Evolutionary conservation across 2,797 vertebrate genomes (phyloP).

Genomic region (Gymnothorax reevesii): DNA sequence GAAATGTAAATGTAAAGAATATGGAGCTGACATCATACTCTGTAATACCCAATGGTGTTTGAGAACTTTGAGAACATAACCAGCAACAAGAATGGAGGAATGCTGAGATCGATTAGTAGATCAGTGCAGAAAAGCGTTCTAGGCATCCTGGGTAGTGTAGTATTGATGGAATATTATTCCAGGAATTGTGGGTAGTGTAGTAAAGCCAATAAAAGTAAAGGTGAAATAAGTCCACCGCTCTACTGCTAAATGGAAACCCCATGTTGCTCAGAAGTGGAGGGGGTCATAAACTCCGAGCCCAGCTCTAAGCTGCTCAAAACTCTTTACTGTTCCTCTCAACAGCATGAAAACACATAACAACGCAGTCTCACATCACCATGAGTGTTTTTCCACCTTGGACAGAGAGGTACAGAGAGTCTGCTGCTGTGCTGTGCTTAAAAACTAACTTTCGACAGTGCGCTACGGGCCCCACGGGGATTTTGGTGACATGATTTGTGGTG

Average conservation of each 20-base stretch:
- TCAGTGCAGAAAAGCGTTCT: background rate
- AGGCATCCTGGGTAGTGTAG: background rate
- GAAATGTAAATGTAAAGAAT: background rate
- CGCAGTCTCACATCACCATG: background rate
- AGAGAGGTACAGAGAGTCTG: background rate
- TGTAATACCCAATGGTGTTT: background rate
- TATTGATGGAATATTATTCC: background rate
- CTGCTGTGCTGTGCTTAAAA: background rate
- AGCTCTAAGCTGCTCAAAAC: background rate
- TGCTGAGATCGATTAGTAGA: background rate
- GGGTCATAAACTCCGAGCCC: background rate
- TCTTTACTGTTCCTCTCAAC: background rate
- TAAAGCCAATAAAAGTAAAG: background rate
- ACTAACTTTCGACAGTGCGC: background rate
- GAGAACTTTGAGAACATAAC: background rate
- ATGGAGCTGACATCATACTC: background rate
- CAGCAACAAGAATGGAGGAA: background rate
- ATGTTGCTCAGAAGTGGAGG: background rate
- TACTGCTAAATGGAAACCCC: background rate
- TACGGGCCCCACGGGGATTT: background rate
- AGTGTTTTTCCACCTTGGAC: background rate
- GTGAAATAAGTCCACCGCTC: background rate
- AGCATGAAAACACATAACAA: background rate
- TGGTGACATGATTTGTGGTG: constrained; percentile 11
- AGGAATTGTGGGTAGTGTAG: background rate